Evolutionary conservation across 2,113 vertebrate genomes (phyloP).

Genomic region (Alethe castanea): DNA sequence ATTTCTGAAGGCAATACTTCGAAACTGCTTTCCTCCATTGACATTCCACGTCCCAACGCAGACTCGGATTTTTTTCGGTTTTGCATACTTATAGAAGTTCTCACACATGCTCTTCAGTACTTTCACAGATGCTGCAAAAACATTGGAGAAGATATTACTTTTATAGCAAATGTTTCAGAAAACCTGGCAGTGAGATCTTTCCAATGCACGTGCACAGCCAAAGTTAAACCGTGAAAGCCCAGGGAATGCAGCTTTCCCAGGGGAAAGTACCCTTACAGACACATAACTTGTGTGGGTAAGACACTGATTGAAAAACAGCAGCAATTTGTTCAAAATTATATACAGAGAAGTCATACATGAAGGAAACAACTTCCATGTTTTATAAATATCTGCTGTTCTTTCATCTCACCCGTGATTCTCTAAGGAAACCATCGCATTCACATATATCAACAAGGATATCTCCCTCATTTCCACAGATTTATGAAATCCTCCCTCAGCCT

Average conservation of each 20-base stretch:
- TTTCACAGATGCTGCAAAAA: constrained; percentile 87
- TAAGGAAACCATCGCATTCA: background rate
- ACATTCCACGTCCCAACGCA: constrained; percentile 96
- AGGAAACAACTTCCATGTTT: background rate
- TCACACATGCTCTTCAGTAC: constrained; percentile 95
- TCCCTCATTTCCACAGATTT: background rate
- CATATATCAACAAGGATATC: background rate
- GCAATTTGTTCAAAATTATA: background rate
- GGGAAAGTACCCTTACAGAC: background rate
- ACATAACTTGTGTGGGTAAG: background rate
- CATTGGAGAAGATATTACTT: background rate
- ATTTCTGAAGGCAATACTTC: constrained; percentile 96
- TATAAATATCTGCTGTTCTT: background rate
- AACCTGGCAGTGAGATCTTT: background rate
- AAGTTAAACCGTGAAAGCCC: background rate
- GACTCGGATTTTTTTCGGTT: constrained; percentile 87
- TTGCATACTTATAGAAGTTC: constrained; percentile 91
- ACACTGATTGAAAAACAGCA: background rate
- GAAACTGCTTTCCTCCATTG: constrained; percentile 95
- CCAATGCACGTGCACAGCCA: background rate
- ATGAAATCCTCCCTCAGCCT: no score
- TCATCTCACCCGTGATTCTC: background rate
- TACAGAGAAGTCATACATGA: background rate
- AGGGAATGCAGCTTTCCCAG: background rate
- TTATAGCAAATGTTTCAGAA: background rate